Base-by-base conservation (phyloP, 1,140 invertebrate species). In the Telenomus remus region DNA sequence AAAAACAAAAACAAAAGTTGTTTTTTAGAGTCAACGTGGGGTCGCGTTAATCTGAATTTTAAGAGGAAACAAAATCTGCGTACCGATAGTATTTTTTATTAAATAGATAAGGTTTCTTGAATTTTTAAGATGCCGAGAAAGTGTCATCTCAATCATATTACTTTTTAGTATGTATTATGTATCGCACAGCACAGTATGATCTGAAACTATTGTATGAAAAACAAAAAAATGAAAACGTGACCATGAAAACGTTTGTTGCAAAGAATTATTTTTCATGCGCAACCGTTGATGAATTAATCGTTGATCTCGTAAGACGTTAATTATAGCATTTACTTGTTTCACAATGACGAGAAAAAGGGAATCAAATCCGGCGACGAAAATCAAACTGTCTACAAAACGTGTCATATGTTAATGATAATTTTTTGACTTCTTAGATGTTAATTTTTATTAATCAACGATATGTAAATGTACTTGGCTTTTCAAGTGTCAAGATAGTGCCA, bases 241-340 rank as follows among this genome's bases (percentile, higher is more conserved):
- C 37, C 10, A 14, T 55, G 12, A 37, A 50, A 50, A 57, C 47
- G 19, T 48, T 35, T 19, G 44, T 65, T 10, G 27, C 16, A 37
- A 65, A 43, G 27, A 56, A 48, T 65, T 56, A 65, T 65, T 65
- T 27, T 65, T 65, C 49, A 42, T 53, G 59, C 33, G 53, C 44
- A 50, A 49, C 46, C 42, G 55, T 68, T 59, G n/a, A 53, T 60
- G 46, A 39, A 69, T n/a, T n/a, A n/a, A n/a, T 69, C 39, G 56
- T 69, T 68, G 64, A 68, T 68, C 64, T 68, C 64, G 57, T 51
- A 68, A 59, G 14, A 59, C 42, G 42, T 59, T 51, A 53, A 68
- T n/a, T n/a, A 27, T 59, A 59, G 55, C 54, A 68, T 68, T 68
- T 68, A 68, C n/a, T n/a, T 56, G 13, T 57, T 59, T 47, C 51